These are phyloP conservation scores for Puffinus mauretanicus DNA, from an alignment of 2,113 vertebrate genomes.

Conservation along the genomic window DNA sequence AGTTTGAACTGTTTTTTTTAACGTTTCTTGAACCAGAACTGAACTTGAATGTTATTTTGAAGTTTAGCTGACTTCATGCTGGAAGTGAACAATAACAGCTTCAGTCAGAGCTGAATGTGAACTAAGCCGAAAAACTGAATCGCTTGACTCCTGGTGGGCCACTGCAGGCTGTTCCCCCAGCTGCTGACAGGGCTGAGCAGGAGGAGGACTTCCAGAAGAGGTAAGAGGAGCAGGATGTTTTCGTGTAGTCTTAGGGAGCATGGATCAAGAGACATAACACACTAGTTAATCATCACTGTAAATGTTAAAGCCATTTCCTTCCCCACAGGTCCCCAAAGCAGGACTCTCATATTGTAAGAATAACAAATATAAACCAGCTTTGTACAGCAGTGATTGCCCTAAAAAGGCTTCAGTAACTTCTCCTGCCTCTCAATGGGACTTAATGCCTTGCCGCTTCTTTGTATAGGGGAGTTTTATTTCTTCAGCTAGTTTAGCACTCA, in stretches of 20 bases:
- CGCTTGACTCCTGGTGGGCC: neutral
- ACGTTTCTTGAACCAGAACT: slow-evolving; percentile 44
- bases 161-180: neutral
- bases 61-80: slow-evolving; percentile 14
- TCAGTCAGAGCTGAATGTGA: neutral
- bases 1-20: neutral
- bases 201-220: slow-evolving; percentile 1
- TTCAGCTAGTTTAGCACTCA: neutral
- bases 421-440: neutral
- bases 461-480: neutral
- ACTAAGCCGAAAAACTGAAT: neutral
- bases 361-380: slow-evolving; percentile 33
- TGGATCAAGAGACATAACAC: slow-evolving; percentile 27
- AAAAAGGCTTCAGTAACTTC: slow-evolving; percentile 14
- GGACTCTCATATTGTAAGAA: neutral
- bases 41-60: slow-evolving; percentile 14
- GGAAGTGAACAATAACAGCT: slow-evolving; percentile 32
- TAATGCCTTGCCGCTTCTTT: neutral
- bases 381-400: neutral
- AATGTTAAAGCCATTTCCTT: slow-evolving; percentile 58
- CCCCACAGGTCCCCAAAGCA: slow-evolving; percentile 25
- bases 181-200: neutral
- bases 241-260: neutral
- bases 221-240: slow-evolving; percentile 23
- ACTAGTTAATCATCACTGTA: slow-evolving; percentile 31